Evolutionary conservation across 1,140 invertebrate species (phyloP).

Genomic region (Callitettix versicolor): DNA sequence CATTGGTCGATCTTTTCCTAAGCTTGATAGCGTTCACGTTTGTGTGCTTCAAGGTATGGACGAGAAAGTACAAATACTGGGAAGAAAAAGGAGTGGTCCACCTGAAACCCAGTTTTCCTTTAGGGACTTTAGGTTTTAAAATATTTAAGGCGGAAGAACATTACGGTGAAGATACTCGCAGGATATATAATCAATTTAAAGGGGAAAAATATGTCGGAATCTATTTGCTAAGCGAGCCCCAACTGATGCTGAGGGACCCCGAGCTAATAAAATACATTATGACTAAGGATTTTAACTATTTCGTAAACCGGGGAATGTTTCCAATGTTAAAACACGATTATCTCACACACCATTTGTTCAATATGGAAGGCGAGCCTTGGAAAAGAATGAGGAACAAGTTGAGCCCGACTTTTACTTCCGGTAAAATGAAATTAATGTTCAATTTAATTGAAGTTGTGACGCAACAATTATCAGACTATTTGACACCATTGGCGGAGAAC

Average conservation of each 20-base stretch:
- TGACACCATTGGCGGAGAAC: slow-evolving; percentile 27
- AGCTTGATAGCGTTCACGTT: too few species aligned
- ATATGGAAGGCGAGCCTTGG: slow-evolving; percentile 42
- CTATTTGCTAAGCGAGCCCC: neutral
- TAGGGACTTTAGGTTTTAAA: slow-evolving; percentile 27
- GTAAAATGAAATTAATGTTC: slow-evolving; percentile 41
- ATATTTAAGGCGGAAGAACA: slow-evolving; percentile 20
- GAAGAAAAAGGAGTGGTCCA: slow-evolving; percentile 31
- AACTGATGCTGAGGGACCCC: slow-evolving; percentile 23
- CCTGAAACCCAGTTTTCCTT: slow-evolving; percentile 27
- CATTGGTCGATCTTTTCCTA: too few species aligned
- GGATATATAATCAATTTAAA: slow-evolving; percentile 1
- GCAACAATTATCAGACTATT: slow-evolving; percentile 24
- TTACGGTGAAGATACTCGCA: neutral
- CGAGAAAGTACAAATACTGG: slow-evolving; percentile 33
- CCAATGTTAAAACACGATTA: slow-evolving; percentile 37
- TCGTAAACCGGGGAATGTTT: slow-evolving; percentile 37
- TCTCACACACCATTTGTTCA: slow-evolving; percentile 37
- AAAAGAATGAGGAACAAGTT: slow-evolving; percentile 43
- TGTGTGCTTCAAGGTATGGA: too few species aligned
- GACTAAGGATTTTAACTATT: slow-evolving; percentile 41
- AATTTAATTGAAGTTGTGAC: neutral
- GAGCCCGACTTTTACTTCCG: slow-evolving; percentile 47
- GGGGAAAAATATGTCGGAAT: slow-evolving; percentile 2
- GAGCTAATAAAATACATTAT: slow-evolving; percentile 39